These are phyloP conservation scores for Pangasianodon gigas DNA, from an alignment of 2,113 vertebrate genomes.

Conservation along the genomic window DNA sequence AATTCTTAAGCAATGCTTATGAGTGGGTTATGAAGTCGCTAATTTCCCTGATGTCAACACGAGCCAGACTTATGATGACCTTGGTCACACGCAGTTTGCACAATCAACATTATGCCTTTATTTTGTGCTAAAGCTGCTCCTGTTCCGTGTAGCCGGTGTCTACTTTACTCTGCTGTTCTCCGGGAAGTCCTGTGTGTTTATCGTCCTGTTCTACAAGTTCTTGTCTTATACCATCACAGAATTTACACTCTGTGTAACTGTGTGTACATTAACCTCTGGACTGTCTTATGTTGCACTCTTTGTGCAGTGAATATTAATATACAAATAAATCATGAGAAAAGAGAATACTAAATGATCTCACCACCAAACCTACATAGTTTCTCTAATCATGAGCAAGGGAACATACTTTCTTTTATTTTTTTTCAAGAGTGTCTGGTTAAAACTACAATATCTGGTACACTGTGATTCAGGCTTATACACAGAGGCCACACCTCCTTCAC, in stretches of 20 bases:
- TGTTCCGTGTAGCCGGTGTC: background rate
- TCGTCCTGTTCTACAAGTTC: background rate
- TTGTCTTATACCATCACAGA: background rate
- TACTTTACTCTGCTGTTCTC: background rate
- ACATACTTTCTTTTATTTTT: background rate
- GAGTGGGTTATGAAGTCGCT: no score
- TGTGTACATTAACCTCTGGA: background rate
- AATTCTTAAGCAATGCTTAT: background rate
- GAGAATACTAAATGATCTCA: background rate
- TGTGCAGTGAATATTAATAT: background rate
- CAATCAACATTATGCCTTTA: background rate
- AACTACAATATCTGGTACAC: background rate
- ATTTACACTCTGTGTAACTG: background rate
- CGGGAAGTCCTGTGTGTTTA: background rate
- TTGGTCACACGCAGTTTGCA: background rate
- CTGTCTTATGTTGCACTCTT: background rate
- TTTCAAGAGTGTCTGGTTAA: background rate
- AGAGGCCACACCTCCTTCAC: background rate
- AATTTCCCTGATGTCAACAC: background rate
- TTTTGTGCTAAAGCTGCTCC: background rate
- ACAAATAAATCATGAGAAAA: background rate
- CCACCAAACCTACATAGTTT: background rate
- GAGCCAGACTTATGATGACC: background rate
- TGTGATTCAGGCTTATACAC: background rate
- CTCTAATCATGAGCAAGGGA: background rate